A percentile compares a stretch with the other conserved stretches of the same genome.
These are phyloP conservation scores for Agonopterix subpropinquella DNA, from an alignment of 2,888 invertebrate species.

Conservation along the genomic window DNA sequence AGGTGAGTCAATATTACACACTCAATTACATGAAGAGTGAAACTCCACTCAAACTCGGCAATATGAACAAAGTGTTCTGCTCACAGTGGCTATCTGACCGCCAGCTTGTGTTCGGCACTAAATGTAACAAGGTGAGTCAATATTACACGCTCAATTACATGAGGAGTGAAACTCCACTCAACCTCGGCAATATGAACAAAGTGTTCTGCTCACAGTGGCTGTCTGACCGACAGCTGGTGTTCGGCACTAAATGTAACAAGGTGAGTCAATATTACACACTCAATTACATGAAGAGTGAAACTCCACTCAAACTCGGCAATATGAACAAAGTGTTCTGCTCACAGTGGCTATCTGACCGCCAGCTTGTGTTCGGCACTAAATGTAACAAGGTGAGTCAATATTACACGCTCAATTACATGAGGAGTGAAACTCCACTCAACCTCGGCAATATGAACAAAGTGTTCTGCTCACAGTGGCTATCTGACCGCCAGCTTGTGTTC, in stretches of 20 bases:
- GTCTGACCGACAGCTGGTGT: conserved; percentile 94
- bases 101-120: conserved; percentile 97
- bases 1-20: conserved; percentile 68
- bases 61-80: conserved; percentile 95
- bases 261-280: conserved; percentile 48
- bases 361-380: conserved; percentile 97
- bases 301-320: conserved; percentile 86
- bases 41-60: conserved; percentile 86
- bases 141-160: conserved; percentile 61
- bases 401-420: conserved; percentile 71
- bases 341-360: conserved; percentile 95
- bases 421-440: conserved; percentile 88
- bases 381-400: conserved; percentile 87
- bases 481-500: conserved; percentile 95
- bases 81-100: conserved; percentile 97
- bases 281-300: conserved; percentile 86
- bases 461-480: conserved; percentile 97
- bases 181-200: conserved; percentile 91
- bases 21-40: conserved; percentile 84
- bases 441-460: conserved; percentile 93
- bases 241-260: conserved; percentile 98
- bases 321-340: conserved; percentile 97
- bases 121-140: conserved; percentile 90
- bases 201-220: conserved; percentile 98
- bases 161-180: conserved; percentile 89